A percentile compares a stretch with the other conserved stretches of the same genome.
These are phyloP conservation scores for Apostichopus parvimensis DNA, from an alignment of 35 echinoderm and acorn worm genomes.

Conservation along the genomic window DNA sequence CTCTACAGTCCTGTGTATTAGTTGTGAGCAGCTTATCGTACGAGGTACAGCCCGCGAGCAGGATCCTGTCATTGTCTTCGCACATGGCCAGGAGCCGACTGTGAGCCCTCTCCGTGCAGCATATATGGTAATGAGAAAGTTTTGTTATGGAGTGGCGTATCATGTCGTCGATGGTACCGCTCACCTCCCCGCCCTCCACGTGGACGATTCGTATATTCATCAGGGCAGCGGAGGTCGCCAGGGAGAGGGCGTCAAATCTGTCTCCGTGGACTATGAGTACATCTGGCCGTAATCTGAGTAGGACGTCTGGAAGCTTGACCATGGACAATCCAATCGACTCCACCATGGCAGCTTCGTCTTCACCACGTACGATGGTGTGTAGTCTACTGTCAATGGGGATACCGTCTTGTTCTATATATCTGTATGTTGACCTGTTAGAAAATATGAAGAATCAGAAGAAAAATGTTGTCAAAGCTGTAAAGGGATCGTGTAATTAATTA, in stretches of 20 bases:
- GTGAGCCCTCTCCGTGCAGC: conserved; percentile 95
- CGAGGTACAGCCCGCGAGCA: conserved; percentile 88
- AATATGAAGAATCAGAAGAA: neutral
- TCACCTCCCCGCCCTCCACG: conserved; percentile 94
- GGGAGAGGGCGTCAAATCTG: conserved; percentile 88
- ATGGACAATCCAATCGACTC: conserved; percentile 91
- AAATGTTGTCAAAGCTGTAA: no score
- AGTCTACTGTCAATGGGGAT: conserved; percentile 84
- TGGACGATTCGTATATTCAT: conserved; percentile 99
- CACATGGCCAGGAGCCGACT: conserved; percentile 89
- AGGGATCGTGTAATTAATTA: no score
- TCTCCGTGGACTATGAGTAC: conserved; percentile 90
- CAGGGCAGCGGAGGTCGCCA: conserved; percentile 84
- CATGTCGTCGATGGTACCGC: conserved; percentile 95
- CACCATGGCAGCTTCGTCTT: conserved; percentile 98
- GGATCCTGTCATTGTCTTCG: conserved; percentile 92
- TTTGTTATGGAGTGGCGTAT: conserved; percentile 95
- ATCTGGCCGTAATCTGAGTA: conserved; percentile 83
- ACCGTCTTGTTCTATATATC: conserved; percentile 93
- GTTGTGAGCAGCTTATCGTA: conserved; percentile 87
- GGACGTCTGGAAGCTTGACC: conserved; percentile 95
- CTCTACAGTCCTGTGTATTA: conserved; percentile 53
- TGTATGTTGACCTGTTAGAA: conserved; percentile 85
- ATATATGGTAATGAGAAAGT: conserved; percentile 93
- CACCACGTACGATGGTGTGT: conserved; percentile 94